These are phyloP conservation scores for Colaptes auratus DNA, from an alignment of 2,113 vertebrate genomes.

Conservation along the genomic window DNA sequence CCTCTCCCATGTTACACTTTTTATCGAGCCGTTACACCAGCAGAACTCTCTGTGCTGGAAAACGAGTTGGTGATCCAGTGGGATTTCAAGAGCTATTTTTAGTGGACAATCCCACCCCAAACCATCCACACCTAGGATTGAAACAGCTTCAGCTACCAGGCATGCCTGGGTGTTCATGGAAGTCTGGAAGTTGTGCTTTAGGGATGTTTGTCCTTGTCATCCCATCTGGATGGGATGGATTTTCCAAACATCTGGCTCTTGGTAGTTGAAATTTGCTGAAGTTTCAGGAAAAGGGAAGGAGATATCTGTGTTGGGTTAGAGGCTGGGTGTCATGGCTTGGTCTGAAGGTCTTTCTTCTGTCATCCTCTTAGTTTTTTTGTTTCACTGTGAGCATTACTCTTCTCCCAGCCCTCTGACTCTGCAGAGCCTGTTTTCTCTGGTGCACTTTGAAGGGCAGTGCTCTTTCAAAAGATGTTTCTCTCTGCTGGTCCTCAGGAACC, in stretches of 20 bases:
- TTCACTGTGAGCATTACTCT: background rate
- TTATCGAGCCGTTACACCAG: background rate
- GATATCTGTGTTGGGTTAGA: fast-evolving
- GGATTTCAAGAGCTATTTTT: background rate
- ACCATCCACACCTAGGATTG: fast-evolving
- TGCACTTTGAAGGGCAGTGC: background rate
- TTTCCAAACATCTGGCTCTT: background rate
- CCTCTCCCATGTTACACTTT: fast-evolving
- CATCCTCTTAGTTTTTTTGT: background rate
- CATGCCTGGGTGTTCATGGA: background rate
- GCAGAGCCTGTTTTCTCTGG: background rate
- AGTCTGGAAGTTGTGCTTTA: background rate
- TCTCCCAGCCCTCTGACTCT: background rate
- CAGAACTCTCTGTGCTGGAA: background rate
- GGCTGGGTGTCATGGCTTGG: background rate
- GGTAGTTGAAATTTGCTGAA: background rate
- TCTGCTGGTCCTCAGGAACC: background rate
- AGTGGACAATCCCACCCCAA: background rate
- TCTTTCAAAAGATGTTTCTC: background rate
- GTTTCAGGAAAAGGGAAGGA: background rate
- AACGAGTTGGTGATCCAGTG: background rate
- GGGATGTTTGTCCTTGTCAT: background rate
- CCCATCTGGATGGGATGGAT: background rate
- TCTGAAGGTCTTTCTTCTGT: background rate
- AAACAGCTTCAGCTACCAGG: background rate